Percentiles rank a stretch among this genome's conserved stretches.
Evolutionary conservation across 2,888 invertebrate genomes (phyloP).

Genomic region (Watsonalla cultraria): DNA sequence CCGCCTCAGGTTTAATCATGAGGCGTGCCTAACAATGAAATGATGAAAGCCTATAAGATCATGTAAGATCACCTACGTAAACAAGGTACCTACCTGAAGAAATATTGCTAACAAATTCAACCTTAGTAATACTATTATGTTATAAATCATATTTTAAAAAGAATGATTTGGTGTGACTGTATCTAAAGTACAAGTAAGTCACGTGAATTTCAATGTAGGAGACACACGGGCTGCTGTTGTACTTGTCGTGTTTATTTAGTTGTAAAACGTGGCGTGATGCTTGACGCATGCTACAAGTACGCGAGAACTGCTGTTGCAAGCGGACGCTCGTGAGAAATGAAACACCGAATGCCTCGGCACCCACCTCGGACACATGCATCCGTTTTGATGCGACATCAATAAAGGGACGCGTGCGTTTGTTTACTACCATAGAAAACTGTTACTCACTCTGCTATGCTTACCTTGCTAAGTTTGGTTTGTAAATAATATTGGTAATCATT

Average conservation of each 20-base stretch:
- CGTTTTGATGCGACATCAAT: not conserved
- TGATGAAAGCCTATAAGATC: no score
- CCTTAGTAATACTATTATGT: no score
- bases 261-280: constrained; percentile 4
- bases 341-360: not conserved
- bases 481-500: not conserved
- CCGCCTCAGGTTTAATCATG: no score
- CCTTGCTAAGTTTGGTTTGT: not conserved
- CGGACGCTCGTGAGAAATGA: constrained; percentile 5
- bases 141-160: no score
- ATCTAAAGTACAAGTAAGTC: no score
- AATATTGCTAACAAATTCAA: no score
- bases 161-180: no score
- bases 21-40: no score
- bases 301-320: constrained; percentile 5
- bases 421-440: not conserved
- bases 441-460: not conserved
- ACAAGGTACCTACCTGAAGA: no score
- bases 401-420: not conserved
- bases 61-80: no score
- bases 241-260: constrained; percentile 2
- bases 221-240: not conserved
- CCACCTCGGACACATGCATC: not conserved
- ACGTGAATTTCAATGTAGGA: not conserved
- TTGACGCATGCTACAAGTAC: constrained; percentile 1